phyloP scores from a whole-genome alignment of 2,888 invertebrate species.

The Blastobasis adustella region DNA sequence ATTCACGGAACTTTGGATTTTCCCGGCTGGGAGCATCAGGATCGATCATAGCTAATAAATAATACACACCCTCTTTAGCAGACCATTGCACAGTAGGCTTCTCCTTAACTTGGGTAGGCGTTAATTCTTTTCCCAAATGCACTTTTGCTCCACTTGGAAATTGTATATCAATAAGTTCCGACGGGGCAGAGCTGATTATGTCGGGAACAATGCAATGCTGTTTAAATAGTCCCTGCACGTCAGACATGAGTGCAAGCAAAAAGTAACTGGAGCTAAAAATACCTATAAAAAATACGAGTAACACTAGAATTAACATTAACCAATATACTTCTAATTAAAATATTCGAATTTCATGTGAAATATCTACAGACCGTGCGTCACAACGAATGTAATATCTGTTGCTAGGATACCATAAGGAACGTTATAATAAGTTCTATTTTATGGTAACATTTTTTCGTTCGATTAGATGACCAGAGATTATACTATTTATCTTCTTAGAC shows the following conservation, averaged over 20 bases:
- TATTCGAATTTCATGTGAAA: background rate
- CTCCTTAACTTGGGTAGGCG: constrained; percentile 82
- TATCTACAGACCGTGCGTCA: background rate
- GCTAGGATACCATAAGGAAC: too few species aligned
- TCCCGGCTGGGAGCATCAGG: constrained; percentile 85
- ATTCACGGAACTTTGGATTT: constrained; percentile 80
- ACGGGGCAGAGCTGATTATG: constrained; percentile 76
- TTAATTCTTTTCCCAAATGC: constrained; percentile 79
- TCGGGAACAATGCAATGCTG: constrained; percentile 79
- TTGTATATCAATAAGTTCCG: constrained; percentile 60
- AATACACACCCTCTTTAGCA: constrained; percentile 73
- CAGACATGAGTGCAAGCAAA: constrained; percentile 28
- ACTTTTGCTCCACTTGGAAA: constrained; percentile 68
- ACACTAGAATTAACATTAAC: background rate
- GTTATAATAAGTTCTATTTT: too few species aligned
- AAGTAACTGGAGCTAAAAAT: background rate
- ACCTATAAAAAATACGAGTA: background rate
- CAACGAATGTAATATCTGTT: too few species aligned
- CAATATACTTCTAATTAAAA: background rate
- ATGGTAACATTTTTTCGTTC: too few species aligned
- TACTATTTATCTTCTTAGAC: too few species aligned
- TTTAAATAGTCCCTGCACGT: constrained; percentile 49
- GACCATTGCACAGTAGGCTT: constrained; percentile 79
- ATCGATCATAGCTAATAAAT: constrained; percentile 79
- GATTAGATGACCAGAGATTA: too few species aligned